These are phyloP conservation scores for Scaptomyza hsui DNA, from an alignment of 1,140 invertebrate genomes.

Conservation along the genomic window DNA sequence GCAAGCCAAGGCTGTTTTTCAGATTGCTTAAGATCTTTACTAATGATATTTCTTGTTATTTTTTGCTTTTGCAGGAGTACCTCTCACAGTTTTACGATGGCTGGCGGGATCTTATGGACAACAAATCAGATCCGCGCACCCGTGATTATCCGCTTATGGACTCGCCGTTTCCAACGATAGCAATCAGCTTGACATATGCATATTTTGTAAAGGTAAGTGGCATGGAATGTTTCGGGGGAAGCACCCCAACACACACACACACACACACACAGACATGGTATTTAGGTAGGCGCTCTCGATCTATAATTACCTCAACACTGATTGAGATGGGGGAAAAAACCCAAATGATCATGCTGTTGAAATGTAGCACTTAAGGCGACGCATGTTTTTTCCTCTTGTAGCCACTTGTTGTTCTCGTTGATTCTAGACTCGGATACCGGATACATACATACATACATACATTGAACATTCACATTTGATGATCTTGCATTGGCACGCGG, in stretches of 20 bases:
- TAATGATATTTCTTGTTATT: constrained; percentile 28
- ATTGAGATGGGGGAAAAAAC: constrained; percentile 20
- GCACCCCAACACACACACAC: constrained; percentile 22
- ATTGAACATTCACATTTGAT: constrained; percentile 5
- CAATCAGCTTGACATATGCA: constrained; percentile 90
- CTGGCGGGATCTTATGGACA: constrained; percentile 89
- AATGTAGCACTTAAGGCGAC: constrained; percentile 17
- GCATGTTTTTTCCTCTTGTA: neutral
- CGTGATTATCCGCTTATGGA: constrained; percentile 93
- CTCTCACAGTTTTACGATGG: constrained; percentile 84
- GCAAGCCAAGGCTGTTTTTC: constrained; percentile 5
- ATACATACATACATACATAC: neutral
- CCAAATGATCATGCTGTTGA: constrained; percentile 28
- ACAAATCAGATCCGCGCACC: constrained; percentile 91
- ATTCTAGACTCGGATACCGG: neutral
- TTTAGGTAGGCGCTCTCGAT: constrained; percentile 20
- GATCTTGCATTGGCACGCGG: constrained; percentile 15
- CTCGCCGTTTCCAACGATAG: constrained; percentile 91
- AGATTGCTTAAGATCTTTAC: constrained; percentile 27
- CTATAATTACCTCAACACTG: constrained; percentile 11
- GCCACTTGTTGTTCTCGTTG: constrained; percentile 1
- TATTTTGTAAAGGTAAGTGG: constrained; percentile 89
- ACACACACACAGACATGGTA: neutral
- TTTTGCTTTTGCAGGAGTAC: constrained; percentile 72
- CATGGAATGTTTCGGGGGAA: constrained; percentile 8